Evolutionary conservation across 2,888 invertebrate genomes (phyloP), one percentile per base, ranked within the genome.

Genomic region (Hyalella azteca): DNA sequence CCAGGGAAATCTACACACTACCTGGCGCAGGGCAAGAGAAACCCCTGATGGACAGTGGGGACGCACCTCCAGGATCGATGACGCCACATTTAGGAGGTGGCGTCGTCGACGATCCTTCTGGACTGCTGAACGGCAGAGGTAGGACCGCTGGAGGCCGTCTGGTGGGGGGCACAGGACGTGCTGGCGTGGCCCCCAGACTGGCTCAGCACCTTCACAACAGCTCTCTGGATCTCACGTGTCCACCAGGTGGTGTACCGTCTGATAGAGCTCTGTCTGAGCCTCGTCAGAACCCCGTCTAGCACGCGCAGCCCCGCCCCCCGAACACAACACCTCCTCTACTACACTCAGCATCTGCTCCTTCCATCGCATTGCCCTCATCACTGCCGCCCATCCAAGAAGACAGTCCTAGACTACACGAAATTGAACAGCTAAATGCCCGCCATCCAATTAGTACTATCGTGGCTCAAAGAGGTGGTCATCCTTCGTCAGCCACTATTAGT

Each of bases 211-310:
- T 81, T 32, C 80, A 82, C 50, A 81, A 78, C 66, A 81, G 81
- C 54, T 81, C 83, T 29, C 76, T 83, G 7, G 83, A 83, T 75
- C 78, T 83, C 32, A 81, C 83, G n/a, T 78, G 80, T 13, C 81
- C 83, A 11, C 36, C 77, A 7, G 49, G 50, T 29, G 54, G 41
- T 50, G 41, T 50, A 49, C 77, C 54, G 15, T 39, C 54, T 29
- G 36, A 50, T 36, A 49, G 49, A 50, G 50, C 54, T 19, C 49
- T 49, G 39, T 77, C 54, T 36, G 50, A 50, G 50, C 77, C 54
- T 13, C 48, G 49, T 26, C 77, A 50, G 50, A 40, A 50, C 50
- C 77, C 54, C 50, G 50, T 77, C 77, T 54, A 50, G 49, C 77
- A 50, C 77, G 50, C 22, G 50, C 77, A 50, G 50, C 77, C 54